These are phyloP conservation scores for Microvelia longipes DNA, from an alignment of 1,140 invertebrate species.

Conservation along the genomic window DNA sequence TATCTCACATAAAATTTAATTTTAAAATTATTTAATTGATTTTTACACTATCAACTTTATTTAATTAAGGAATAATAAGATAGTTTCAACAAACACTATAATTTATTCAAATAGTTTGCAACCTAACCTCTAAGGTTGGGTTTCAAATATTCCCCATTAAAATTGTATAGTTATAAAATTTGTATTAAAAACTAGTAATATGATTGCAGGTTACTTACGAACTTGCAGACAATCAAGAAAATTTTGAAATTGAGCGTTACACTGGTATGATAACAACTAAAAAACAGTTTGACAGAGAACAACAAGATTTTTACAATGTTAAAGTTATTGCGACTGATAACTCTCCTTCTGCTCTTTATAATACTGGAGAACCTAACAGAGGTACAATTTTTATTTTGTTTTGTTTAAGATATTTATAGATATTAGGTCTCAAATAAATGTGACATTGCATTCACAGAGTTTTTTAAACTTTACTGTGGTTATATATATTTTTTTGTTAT, in stretches of 20 bases:
- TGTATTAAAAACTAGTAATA: no score
- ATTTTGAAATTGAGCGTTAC: constrained; percentile 57
- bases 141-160: no score
- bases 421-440: not conserved
- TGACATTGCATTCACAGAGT: not conserved
- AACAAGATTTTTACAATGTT: constrained; percentile 59
- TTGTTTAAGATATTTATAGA: not conserved
- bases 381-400: constrained; percentile 23
- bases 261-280: constrained; percentile 74
- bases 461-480: not conserved
- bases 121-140: no score
- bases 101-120: no score
- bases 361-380: constrained; percentile 47
- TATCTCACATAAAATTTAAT: no score
- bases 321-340: constrained; percentile 73
- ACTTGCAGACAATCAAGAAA: constrained; percentile 47
- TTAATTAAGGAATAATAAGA: no score
- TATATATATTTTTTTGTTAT: not conserved
- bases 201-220: constrained; percentile 46
- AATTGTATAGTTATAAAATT: no score
- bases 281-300: constrained; percentile 63
- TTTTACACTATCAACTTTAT: no score
- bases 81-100: no score
- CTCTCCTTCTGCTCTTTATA: constrained; percentile 57
- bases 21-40: no score